A percentile compares a stretch with the other conserved stretches of the same genome.
Evolutionary conservation across 2,113 vertebrate genomes (phyloP).

Genomic region (Charadrius vociferus): DNA sequence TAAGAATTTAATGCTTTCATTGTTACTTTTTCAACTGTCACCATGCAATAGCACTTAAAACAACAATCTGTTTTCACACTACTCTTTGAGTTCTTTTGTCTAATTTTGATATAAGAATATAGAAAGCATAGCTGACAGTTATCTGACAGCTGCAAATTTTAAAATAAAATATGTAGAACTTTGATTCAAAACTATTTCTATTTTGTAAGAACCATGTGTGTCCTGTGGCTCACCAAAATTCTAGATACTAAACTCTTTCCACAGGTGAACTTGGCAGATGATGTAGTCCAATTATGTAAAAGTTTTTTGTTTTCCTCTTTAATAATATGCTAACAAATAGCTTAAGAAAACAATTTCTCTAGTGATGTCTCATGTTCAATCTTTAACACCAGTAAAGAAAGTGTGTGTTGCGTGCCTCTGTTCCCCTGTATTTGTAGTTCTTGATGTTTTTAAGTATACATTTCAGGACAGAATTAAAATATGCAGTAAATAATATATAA

Average conservation of each 20-base stretch:
- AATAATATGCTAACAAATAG: not conserved
- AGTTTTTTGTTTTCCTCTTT: not conserved
- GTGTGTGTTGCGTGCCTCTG: not conserved
- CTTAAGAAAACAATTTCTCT: not conserved
- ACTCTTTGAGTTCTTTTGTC: not conserved
- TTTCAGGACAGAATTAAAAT: not conserved
- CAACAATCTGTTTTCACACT: not conserved
- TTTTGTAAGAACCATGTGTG: not conserved
- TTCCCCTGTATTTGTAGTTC: not conserved
- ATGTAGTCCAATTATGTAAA: not conserved
- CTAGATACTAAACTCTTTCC: not conserved
- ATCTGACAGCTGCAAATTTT: not conserved
- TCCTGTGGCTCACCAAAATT: not conserved
- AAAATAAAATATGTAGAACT: not conserved
- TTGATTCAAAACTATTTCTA: not conserved
- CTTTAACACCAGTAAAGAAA: not conserved
- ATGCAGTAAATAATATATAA: not conserved
- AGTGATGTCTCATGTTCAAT: not conserved
- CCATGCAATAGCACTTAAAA: not conserved
- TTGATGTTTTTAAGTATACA: not conserved
- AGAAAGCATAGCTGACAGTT: not conserved
- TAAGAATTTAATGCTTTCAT: not conserved
- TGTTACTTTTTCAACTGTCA: not conserved
- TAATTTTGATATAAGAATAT: not conserved
- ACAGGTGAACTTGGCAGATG: not conserved